Percentiles rank a stretch among this genome's conserved stretches.
phyloP scores from a whole-genome alignment of 2,113 vertebrate species.

The Ameiurus melas region DNA sequence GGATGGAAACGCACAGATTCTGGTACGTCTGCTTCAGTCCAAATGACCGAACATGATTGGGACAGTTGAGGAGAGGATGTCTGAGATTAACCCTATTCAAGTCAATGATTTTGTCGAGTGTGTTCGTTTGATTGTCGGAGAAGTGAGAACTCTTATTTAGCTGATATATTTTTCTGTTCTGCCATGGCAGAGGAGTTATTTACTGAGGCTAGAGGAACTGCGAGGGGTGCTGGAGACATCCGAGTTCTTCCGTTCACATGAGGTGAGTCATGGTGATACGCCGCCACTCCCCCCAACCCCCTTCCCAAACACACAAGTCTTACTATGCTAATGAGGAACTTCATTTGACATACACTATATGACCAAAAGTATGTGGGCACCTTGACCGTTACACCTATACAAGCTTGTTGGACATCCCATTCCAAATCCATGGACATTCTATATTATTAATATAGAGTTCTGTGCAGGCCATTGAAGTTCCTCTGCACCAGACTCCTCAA shows the following conservation, averaged over 20 bases:
- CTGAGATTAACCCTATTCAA: background rate
- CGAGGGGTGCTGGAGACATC: constrained; percentile 78
- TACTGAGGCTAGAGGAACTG: constrained; percentile 76
- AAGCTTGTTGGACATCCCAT: background rate
- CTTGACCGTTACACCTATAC: background rate
- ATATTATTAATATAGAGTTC: background rate
- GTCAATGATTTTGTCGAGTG: background rate
- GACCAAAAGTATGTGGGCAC: background rate
- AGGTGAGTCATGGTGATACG: constrained; percentile 68
- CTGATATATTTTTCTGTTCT: background rate
- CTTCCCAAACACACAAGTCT: background rate
- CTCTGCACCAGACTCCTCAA: background rate
- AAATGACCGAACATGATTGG: background rate
- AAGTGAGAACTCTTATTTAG: background rate
- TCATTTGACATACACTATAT: background rate
- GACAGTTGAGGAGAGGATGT: background rate
- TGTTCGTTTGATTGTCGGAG: background rate
- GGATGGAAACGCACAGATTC: constrained; percentile 70
- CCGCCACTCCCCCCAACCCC: background rate
- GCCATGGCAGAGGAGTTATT: constrained; percentile 74
- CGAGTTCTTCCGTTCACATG: constrained; percentile 81
- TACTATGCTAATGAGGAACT: background rate
- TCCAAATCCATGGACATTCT: background rate
- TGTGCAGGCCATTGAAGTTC: background rate
- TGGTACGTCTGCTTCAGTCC: constrained; percentile 70